These are phyloP conservation scores for Crematogaster levior DNA, from an alignment of 2,888 invertebrate genomes.

Conservation along the genomic window DNA sequence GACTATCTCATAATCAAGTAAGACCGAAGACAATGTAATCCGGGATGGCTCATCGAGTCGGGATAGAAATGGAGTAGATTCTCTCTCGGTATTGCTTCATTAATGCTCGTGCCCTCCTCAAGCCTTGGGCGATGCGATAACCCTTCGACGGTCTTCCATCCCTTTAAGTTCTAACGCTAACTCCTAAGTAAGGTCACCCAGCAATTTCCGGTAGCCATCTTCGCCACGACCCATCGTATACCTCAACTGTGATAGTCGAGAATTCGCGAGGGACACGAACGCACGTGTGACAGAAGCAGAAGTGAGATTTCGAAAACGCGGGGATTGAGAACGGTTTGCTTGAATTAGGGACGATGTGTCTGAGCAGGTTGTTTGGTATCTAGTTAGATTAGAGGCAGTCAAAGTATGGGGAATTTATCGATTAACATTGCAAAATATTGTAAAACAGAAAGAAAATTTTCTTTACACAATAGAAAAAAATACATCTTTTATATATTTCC, in stretches of 20 bases:
- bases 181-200: constrained; percentile 84
- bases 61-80: constrained; percentile 78
- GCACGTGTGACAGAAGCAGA: constrained; percentile 14
- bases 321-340: constrained; percentile 36
- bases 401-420: constrained; percentile 21
- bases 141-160: constrained; percentile 67
- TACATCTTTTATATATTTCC: neutral
- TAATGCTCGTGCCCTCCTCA: constrained; percentile 76
- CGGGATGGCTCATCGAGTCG: constrained; percentile 83
- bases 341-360: constrained; percentile 51
- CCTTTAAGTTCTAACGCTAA: constrained; percentile 70
- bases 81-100: constrained; percentile 82
- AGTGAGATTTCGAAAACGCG: constrained; percentile 36
- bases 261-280: constrained; percentile 59
- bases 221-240: constrained; percentile 71
- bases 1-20: constrained; percentile 67
- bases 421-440: neutral
- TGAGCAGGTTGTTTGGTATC: constrained; percentile 44
- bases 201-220: constrained; percentile 85
- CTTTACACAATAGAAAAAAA: neutral
- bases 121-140: constrained; percentile 68
- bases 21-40: constrained; percentile 88
- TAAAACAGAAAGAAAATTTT: neutral
- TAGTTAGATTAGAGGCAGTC: constrained; percentile 36
- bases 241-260: constrained; percentile 60